Evolutionary conservation across 1,140 invertebrate genomes (phyloP), one percentile per base, ranked within the genome.

Genomic region (Zophobas morio): DNA sequence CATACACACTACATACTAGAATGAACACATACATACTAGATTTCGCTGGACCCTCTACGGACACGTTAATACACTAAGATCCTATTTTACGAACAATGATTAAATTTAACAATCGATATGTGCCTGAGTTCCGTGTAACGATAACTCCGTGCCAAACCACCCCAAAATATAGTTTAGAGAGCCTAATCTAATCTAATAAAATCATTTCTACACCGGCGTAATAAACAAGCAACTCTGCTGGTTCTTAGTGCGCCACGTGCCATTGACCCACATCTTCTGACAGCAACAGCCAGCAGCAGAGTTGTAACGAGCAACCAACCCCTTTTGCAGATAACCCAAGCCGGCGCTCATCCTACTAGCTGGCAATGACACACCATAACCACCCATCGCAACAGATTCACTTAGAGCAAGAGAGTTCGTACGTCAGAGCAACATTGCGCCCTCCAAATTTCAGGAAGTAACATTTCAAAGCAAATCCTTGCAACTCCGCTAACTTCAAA

Each of bases 281-380:
- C 42, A 8, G 42, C 3, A 46, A 4, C 42, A 8, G 42, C 3
- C 42, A 8, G 42, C 3, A 46, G 3, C 42, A 8, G 42, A 8
- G 42, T 46, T 46, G 54, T 33, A 35, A 1, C 35, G 36, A 46
- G 39, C 60, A 66, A 39, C 60, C 60, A 20, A 20, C 60, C 39
- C 42, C 37, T 36, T 66, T 40, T 42, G 6, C 60, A 66, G 60
- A 66, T 66, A 66, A 66, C 60, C 60, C 60, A 8, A 6, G 33
- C 60, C 6, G 20, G 20, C 20, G 39, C 60, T 66, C 60, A 66
- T 66, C 60, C 33, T 42, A 32, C 39, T 20, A 20, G 42, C 20
- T 42, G 60, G 39, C 60, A 66, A 40, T 40, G 60, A 66, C 60
- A 66, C 39, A 66, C 60, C 20, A 66, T 66, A 66, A 66, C 60